Evolutionary conservation across 64 coral and sea anemone species (phyloP).

Genomic region (Porites australiensis): DNA sequence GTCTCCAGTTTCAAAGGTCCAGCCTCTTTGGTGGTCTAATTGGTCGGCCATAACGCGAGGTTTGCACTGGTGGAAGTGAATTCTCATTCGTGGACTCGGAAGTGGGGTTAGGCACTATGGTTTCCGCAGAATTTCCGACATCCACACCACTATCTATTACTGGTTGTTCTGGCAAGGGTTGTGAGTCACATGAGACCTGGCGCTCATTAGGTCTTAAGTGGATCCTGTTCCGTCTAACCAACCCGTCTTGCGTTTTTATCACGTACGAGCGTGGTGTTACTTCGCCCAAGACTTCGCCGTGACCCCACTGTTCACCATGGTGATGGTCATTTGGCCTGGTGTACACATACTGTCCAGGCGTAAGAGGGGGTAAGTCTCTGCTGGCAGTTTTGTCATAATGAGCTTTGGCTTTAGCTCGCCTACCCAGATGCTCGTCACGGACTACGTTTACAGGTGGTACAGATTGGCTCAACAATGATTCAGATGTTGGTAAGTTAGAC

Average conservation of each 20-base stretch:
- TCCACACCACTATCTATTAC: no score
- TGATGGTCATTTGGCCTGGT: slow-evolving; percentile 46
- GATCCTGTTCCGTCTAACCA: slow-evolving; percentile 33
- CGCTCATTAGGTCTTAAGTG: background rate
- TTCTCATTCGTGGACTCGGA: no score
- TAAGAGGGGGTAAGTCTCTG: slow-evolving; percentile 26
- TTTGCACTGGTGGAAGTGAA: no score
- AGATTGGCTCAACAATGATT: slow-evolving; percentile 58
- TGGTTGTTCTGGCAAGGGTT: no score
- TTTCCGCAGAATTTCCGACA: no score
- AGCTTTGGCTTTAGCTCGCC: slow-evolving; percentile 24
- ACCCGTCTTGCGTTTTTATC: slow-evolving; percentile 29
- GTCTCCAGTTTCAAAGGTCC: no score
- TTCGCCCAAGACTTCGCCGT: slow-evolving; percentile 32
- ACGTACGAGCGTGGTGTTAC: slow-evolving; percentile 43
- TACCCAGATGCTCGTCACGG: slow-evolving; percentile 31
- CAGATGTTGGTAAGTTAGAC: slow-evolving; percentile 17
- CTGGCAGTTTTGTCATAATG: slow-evolving; percentile 71
- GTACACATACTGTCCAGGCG: slow-evolving; percentile 37
- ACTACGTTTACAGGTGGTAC: slow-evolving; percentile 59
- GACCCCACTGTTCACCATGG: slow-evolving; percentile 43
- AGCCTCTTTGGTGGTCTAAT: no score
- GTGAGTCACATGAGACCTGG: no score
- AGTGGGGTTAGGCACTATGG: no score
- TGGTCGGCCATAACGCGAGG: no score